Conservation (phyloP, 2,797 vertebrate genomes). For the Centroberyx gerrardi region DNA sequence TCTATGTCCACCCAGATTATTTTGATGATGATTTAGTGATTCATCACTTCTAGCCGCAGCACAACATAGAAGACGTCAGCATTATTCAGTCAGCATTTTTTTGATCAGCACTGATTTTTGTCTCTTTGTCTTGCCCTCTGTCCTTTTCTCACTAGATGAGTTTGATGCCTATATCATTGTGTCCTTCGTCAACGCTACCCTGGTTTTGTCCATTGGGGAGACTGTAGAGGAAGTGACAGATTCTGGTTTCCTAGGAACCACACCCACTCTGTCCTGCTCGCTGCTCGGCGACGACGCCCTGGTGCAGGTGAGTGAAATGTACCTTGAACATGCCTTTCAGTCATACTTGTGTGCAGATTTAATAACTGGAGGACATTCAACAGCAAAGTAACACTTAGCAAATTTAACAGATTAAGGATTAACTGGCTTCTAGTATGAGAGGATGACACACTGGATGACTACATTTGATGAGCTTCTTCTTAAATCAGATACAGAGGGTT, state of each 20-base stretch:
- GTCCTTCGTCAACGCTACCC: slow-evolving; percentile 98
- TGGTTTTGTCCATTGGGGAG: slow-evolving; percentile 97
- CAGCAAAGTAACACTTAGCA: too few species aligned
- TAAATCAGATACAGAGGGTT: too few species aligned
- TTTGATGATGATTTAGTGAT: too few species aligned
- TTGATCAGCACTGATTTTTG: slow-evolving; percentile 7
- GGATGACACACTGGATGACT: too few species aligned
- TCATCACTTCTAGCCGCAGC: too few species aligned
- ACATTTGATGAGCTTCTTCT: too few species aligned
- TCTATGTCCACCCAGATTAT: too few species aligned
- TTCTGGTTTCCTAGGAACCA: slow-evolving; percentile 97
- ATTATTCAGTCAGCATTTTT: not conserved
- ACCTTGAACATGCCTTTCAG: not conserved
- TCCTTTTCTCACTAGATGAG: slow-evolving; percentile 86
- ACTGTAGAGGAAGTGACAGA: slow-evolving; percentile 99
- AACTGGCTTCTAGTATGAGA: too few species aligned
- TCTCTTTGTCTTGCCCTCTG: not conserved
- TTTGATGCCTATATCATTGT: slow-evolving; percentile 99
- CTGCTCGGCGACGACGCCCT: slow-evolving; percentile 96
- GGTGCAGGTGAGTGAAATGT: slow-evolving; percentile 90
- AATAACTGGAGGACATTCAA: not conserved
- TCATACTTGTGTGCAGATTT: not conserved
- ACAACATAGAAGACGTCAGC: too few species aligned
- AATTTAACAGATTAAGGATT: too few species aligned
- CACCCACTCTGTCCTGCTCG: slow-evolving; percentile 98